Base-by-base conservation (phyloP, 2,113 vertebrate species). In the Leucosticte australis region DNA sequence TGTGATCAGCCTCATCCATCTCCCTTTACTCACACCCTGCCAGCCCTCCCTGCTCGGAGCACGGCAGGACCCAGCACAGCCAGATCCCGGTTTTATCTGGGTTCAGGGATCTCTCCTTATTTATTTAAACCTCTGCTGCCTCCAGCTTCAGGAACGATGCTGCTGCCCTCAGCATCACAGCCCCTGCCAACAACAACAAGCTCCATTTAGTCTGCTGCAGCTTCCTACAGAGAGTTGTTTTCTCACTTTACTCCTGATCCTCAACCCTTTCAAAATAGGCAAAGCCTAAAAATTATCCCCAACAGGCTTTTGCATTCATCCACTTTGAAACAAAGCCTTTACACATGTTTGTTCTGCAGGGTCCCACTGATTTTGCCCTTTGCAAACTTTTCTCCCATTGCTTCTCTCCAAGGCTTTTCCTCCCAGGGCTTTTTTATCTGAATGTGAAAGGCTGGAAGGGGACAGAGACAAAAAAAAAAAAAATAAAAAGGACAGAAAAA, bases 1-100 rank as follows among this genome's bases (percentile, higher is more conserved):
- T 56, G 35, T 75, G 93, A 91, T 91, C 70, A 35, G 60, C n/a
- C 92, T 67, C 92, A 59, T 91, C n/a, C 93, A 55, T 91, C 90
- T 95, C 95, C 93, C 56, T 93, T 80, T 74, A 10, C 94, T 91
- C 93, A 77, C 84, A 93, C 87, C 78, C 81, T 46, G 41, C 41
- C 41, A 14, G 41, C 41, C 41, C 41, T 41, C 87, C 87, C 79
- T 18, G 88, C 49, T 90, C 52, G 26, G 33, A 59, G 86, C 87
- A 63, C 75, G 2, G 87, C 67, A 82, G 95, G 94, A 74, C 91
- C 67, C 95, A 7, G 92, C 96, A 76, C 94, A 95, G 95, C 35
- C 14, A 88, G 93, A 96, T 95, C 96, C 75, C 84, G 52, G 65
- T 96, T 97, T 97, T 83, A 96, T 96, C 95, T 96, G 26, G 68